Evolutionary conservation across 2,888 invertebrate species (phyloP), one percentile per base, ranked within the genome.

Genomic region (Nomada fabriciana): DNA sequence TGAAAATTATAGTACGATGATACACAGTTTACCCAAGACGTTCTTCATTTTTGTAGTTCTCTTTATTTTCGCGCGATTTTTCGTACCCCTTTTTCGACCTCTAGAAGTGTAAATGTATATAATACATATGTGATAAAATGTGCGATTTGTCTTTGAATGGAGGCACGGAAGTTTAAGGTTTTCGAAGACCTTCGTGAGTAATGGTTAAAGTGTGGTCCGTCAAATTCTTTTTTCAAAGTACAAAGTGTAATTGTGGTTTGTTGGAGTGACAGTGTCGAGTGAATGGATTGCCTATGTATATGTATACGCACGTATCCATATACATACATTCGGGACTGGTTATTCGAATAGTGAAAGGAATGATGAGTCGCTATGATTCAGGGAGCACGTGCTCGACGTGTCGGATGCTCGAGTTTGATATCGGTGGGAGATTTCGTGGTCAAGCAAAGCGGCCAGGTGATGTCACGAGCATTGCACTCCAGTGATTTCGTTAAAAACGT

Each of bases 381-480:
- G 13, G 29, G 42, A 79, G 63, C 80, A 80, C 80, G 80, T 80
- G 80, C 68, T 72, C 70, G 15, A 36, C 47, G 55, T 36, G 36
- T 57, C 61, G 71, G 25, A 61, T 52, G 23, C 42, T 72, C 47
- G 71, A 25, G 36, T 13, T n/a, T 23, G 42, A 70, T 70, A 70
- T 60, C 25, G 55, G 47, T 47, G 59, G 68, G 65, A 43, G 73
- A 65, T 43, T 57, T 65, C 60, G 43, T 36, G 36, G 29, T 29
- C 20, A 15, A 36, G 29, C 18, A 13, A 42, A 23, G 52, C 25
- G n/a, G 20, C 20, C 42, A 55, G 60, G 53, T 18, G 29, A 53
- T 29, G 25, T 76, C 69, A 29, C 59, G 50, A 59, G 18, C n/a
- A 29, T 29, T 2, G 11, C 11, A 13, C 3, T 23, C n/a, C 15